Conservation (phyloP, 2,888 invertebrate species). For the Drosophila koepferae region DNA sequence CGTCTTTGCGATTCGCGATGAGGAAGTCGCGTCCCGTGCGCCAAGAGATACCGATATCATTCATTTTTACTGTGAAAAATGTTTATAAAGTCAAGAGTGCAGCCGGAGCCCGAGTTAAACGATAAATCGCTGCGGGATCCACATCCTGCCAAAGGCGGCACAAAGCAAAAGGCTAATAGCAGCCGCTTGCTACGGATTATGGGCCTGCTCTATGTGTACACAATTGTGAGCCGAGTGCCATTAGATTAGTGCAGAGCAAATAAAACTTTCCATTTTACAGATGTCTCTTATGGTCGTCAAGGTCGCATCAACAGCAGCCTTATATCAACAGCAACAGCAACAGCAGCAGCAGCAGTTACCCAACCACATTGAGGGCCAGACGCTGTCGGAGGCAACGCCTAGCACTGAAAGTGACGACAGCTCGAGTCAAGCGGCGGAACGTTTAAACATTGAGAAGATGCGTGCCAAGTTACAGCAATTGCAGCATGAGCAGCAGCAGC, state of each 20-base stretch:
- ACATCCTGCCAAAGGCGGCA: constrained; percentile 47
- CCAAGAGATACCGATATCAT: constrained; percentile 47
- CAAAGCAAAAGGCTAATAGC: constrained; percentile 34
- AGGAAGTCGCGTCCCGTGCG: constrained; percentile 79
- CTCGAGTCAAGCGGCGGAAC: constrained; percentile 46
- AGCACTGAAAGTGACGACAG: constrained; percentile 60
- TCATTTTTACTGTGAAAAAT: constrained; percentile 58
- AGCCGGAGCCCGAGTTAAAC: constrained; percentile 45
- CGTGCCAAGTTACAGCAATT: constrained; percentile 81
- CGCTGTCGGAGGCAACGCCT: constrained; percentile 26
- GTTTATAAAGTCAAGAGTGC: constrained; percentile 57
- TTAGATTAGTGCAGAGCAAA: not conserved
- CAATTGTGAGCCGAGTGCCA: constrained; percentile 74
- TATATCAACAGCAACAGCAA: constrained; percentile 71
- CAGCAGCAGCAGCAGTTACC: constrained; percentile 56
- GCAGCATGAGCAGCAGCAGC: constrained; percentile 74
- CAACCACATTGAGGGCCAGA: constrained; percentile 48
- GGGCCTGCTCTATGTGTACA: constrained; percentile 78
- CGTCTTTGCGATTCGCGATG: constrained; percentile 81
- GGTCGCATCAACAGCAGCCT: constrained; percentile 81
- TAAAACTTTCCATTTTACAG: constrained; percentile 64
- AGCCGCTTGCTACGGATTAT: constrained; percentile 63
- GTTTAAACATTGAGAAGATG: constrained; percentile 76
- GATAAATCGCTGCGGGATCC: constrained; percentile 54
- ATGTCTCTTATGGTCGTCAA: constrained; percentile 84